Percentiles rank a stretch among this genome's conserved stretches.
Evolutionary conservation across 2,797 vertebrate species (phyloP).

Genomic region (Platalea minor): DNA sequence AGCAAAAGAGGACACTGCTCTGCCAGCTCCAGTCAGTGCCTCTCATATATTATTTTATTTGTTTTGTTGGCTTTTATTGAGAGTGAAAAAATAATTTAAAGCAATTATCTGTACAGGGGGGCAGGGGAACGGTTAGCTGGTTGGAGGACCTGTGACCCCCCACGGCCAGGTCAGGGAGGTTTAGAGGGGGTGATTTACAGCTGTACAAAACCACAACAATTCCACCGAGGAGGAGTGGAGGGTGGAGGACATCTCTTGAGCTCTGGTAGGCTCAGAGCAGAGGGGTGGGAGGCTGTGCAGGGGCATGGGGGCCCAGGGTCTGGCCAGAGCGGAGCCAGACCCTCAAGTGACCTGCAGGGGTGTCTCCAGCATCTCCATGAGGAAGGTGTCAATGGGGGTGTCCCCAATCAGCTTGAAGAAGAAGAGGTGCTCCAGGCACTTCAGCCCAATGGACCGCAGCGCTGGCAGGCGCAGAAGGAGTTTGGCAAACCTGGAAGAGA

Average conservation of each 20-base stretch:
- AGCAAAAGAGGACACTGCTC: neutral
- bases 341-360: constrained; percentile 83
- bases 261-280: neutral
- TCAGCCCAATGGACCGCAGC: constrained; percentile 92
- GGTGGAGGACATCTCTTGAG: constrained; percentile 33
- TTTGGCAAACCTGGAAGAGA: constrained; percentile 86
- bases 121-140: neutral
- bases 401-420: constrained; percentile 98
- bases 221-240: constrained; percentile 10
- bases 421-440: constrained; percentile 96
- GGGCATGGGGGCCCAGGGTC: neutral
- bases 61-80: constrained; percentile 63
- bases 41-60: constrained; percentile 41
- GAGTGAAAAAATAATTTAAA: constrained; percentile 80
- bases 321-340: neutral
- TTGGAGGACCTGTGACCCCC: neutral
- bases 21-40: neutral
- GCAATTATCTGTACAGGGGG: constrained; percentile 64
- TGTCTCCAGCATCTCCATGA: constrained; percentile 98
- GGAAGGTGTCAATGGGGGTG: constrained; percentile 96
- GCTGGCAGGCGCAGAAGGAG: constrained; percentile 91
- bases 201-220: constrained; percentile 50
- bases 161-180: neutral
- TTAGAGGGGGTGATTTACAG: constrained; percentile 19
- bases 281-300: neutral